Evolutionary conservation across 2,797 vertebrate species (phyloP).

Genomic region (Melopsittacus undulatus): DNA sequence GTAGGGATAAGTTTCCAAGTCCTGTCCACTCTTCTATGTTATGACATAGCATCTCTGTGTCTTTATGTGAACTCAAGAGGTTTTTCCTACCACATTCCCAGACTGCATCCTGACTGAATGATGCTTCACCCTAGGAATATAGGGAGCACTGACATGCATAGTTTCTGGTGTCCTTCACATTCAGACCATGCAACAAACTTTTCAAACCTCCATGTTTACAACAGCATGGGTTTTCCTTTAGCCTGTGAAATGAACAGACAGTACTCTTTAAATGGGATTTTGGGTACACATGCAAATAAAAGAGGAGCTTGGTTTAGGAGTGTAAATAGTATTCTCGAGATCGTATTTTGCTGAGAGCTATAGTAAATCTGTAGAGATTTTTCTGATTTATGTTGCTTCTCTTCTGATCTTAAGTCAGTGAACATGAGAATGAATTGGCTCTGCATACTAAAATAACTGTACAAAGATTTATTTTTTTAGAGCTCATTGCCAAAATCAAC

Average conservation of each 20-base stretch:
- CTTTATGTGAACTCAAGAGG: not conserved
- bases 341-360: not conserved
- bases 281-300: not conserved
- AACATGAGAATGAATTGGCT: constrained; percentile 24
- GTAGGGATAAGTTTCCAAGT: not conserved
- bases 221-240: not conserved
- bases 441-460: constrained; percentile 18
- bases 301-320: not conserved
- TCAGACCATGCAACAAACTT: not conserved
- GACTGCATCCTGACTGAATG: not conserved
- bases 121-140: not conserved
- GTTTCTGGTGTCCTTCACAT: not conserved
- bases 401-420: constrained; percentile 15
- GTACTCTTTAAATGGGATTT: not conserved
- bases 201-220: not conserved
- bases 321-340: not conserved
- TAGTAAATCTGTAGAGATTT: constrained; percentile 32
- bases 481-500: constrained; percentile 25
- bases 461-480: constrained; percentile 1
- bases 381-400: constrained; percentile 19
- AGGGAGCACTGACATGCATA: rapidly evolving
- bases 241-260: not conserved
- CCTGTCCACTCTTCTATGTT: not conserved
- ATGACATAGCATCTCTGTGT: not conserved
- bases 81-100: not conserved